A percentile compares a stretch with the other conserved stretches of the same genome.
Conservation (phyloP, 1,140 invertebrate species). For the Orius insidiosus region DNA sequence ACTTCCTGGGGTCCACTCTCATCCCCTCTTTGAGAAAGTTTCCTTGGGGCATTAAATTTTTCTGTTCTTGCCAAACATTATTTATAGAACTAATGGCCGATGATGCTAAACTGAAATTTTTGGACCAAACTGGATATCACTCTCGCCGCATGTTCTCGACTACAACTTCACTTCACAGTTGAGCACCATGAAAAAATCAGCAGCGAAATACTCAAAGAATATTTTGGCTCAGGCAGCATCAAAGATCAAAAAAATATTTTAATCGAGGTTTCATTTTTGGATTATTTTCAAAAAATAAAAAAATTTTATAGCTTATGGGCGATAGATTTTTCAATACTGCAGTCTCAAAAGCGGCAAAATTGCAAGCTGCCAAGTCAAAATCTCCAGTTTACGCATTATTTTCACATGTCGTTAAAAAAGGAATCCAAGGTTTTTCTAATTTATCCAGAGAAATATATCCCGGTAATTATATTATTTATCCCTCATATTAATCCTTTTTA, state of each 20-base stretch:
- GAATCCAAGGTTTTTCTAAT: slow-evolving; percentile 27
- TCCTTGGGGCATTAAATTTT: too few relatives aligned
- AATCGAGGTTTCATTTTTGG: neutral
- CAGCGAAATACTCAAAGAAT: slow-evolving; percentile 8
- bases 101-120: slow-evolving; percentile 26
- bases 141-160: slow-evolving; percentile 37
- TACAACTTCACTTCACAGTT: slow-evolving; percentile 33
- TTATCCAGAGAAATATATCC: neutral
- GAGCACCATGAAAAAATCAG: slow-evolving; percentile 23
- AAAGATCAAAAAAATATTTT: slow-evolving; percentile 1
- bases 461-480: too few relatives aligned
- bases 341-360: slow-evolving; percentile 32
- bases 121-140: slow-evolving; percentile 38
- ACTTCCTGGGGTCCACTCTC: too few relatives aligned
- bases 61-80: too few relatives aligned
- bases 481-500: too few relatives aligned
- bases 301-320: neutral
- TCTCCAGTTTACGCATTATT: slow-evolving; percentile 41
- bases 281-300: too few relatives aligned
- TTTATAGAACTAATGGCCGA: slow-evolving; percentile 26
- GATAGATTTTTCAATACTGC: slow-evolving; percentile 21
- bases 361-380: slow-evolving; percentile 31
- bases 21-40: too few relatives aligned
- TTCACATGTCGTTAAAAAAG: slow-evolving; percentile 30
- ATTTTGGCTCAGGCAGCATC: neutral